Percentiles rank a stretch among this genome's conserved stretches.
Conservation (phyloP, 35 echinoderm and acorn worm species). For the Ophioderma brevispina region DNA sequence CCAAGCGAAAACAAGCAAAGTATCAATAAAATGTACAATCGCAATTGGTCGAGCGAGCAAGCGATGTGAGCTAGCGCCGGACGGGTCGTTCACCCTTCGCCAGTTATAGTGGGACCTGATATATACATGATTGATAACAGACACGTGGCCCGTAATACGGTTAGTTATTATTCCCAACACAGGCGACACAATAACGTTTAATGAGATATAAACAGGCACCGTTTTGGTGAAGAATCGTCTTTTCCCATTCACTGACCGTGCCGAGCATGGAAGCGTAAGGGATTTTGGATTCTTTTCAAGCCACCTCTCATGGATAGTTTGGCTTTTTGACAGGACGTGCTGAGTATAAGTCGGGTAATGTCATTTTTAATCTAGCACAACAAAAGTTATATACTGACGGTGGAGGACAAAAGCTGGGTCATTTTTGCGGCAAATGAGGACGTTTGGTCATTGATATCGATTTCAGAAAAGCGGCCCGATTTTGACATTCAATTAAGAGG, state of each 20-base stretch:
- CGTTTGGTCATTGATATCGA: background rate
- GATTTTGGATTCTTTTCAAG: background rate
- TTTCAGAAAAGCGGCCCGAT: background rate
- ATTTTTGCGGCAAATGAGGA: background rate
- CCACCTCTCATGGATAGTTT: background rate
- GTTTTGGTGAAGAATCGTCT: background rate
- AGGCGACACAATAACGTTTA: background rate
- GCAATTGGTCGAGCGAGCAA: no score
- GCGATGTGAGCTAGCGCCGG: no score
- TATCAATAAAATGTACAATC: no score
- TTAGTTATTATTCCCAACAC: background rate
- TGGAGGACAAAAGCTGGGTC: background rate
- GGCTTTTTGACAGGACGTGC: background rate
- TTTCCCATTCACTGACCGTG: background rate
- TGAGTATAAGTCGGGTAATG: background rate
- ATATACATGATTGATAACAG: background rate
- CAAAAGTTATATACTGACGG: background rate
- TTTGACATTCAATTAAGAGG: conserved; percentile 10
- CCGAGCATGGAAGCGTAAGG: background rate
- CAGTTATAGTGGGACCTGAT: no score
- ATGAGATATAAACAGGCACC: background rate
- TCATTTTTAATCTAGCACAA: background rate
- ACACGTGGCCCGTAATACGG: background rate
- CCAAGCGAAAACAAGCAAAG: no score
- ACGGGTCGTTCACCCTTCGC: no score